Base-by-base conservation (phyloP, 2,113 vertebrate species). In the Psilopsiagon aurifrons region DNA sequence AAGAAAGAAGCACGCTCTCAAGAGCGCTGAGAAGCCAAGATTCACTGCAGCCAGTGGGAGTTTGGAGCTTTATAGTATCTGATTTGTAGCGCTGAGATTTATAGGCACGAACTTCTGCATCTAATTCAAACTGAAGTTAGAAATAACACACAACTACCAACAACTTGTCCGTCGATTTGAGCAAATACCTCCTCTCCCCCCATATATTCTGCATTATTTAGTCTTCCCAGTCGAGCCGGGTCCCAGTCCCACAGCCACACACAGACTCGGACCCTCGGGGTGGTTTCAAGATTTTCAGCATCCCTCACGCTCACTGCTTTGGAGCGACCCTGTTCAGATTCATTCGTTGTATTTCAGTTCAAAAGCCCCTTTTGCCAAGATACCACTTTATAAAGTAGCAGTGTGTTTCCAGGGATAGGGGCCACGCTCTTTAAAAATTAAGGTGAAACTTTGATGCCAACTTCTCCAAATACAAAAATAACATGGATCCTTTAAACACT, bases 381-480 rank as follows among this genome's bases (percentile, higher is more conserved):
- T 6, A 2, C 23, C 7, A 3, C 8, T 11, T 4, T 20, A 47
- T 7, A 52, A 37, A 1, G 3, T 1, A 11, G 60, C 18, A 5
- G n/a, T 0, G 19, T 2, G 10, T 31, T 37, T 22, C 35, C 59
- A n/a, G 51, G 63, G 55, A 55, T 5, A 19, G 83, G 90, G 86
- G 86, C 83, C 7, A 0, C 0, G 2, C 14, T 8, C 11, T 68
- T 83, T 12, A 17, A 68, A 86, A 69, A 23, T 13, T 8, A 25
- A 60, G 24, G 44, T 10, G 22, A 64, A 88, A 78, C 81, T 86
- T 90, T 51, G 90, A 84, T 35, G 64, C 54, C 75, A 71, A 17
- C 20, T 59, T 92, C 95, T 92, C 92, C 64, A 64, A 90, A 90
- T 46, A 55, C 88, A 83, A 97, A 97, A 94, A 71, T 79, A 94